Base-by-base conservation (phyloP, 2,113 vertebrate genomes). In the Channa argus region DNA sequence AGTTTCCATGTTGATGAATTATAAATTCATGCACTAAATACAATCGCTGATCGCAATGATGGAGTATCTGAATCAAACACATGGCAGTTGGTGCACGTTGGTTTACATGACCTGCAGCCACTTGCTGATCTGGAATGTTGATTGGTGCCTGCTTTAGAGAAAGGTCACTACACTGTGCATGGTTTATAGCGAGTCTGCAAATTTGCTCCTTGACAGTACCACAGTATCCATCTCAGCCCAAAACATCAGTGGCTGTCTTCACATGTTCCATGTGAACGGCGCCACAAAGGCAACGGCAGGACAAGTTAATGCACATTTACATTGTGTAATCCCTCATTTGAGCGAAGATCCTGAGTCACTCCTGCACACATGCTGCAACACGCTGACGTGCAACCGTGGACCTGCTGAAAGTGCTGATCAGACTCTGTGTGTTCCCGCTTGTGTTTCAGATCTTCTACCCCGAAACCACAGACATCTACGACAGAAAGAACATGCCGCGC, bases 401-500 rank as follows among this genome's bases (percentile, higher is more conserved):
- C 2, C 24, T 24, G n/a, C 38, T 65, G 12, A 59, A 52, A 12
- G 37, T 47, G 9, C 24, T 43, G 56, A 61, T 65, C 55, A 68
- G 14, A 68, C 36, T 67, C 15, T 4, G 3, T 49, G 9, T 49
- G 9, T 49, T 37, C 14, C 33, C 1, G 5, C 43, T 15, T 90
- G 90, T 80, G 44, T 87, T 91, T 85, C 86, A 99, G 98, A 99
- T 99, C 83, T 99, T 99, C 94, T 99, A 99, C 82, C 98, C 98
- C 15, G 98, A 99, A 93, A 99, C 98, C 6, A 99, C 98, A 72
- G 98, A 99, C 86, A 98, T 99, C 74, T 99, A 99, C 12, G 98
- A 99, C 90, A 94, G 97, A 79, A 99, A 99, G 94, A 99, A 99
- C 93, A 99, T 99, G 98, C 98, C 97, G 0, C 96, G 97, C 72